Evolutionary conservation across 1,140 invertebrate species (phyloP).

Genomic region (Papilio aristodemus): DNA sequence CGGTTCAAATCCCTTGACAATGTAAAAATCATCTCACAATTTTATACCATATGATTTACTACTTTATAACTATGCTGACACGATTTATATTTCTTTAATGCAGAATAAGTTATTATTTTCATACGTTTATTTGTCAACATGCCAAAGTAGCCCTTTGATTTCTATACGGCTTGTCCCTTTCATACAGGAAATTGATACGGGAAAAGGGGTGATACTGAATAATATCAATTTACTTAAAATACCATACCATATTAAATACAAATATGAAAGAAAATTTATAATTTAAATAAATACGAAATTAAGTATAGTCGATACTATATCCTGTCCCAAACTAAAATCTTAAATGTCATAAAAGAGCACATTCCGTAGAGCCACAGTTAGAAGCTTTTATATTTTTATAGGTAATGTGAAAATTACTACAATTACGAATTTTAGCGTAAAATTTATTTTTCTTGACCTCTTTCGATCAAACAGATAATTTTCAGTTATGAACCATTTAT

Average conservation of each 20-base stretch:
- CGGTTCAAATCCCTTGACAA: constrained; percentile 66
- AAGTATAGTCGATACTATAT: too few relatives aligned
- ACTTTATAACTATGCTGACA: constrained; percentile 27
- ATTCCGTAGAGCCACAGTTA: too few relatives aligned
- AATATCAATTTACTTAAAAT: constrained; percentile 56
- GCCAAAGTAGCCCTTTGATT: constrained; percentile 74
- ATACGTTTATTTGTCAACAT: constrained; percentile 70
- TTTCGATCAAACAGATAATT: too few relatives aligned
- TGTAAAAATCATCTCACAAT: constrained; percentile 54
- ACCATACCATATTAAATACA: background rate
- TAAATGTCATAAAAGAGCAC: too few relatives aligned
- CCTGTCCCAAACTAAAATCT: too few relatives aligned
- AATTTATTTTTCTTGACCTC: too few relatives aligned
- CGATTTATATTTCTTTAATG: constrained; percentile 33
- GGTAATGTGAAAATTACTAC: too few relatives aligned
- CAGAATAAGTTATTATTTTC: constrained; percentile 54
- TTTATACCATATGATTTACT: constrained; percentile 14
- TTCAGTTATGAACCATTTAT: too few relatives aligned
- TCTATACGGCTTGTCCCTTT: constrained; percentile 59
- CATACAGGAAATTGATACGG: constrained; percentile 48
- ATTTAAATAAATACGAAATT: too few relatives aligned
- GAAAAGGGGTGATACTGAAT: constrained; percentile 43
- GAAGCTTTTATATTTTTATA: too few relatives aligned
- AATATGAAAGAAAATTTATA: background rate
- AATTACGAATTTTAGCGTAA: too few relatives aligned